phyloP scores from a whole-genome alignment of 1,140 invertebrate species.

The Brachionus calyciflorus region DNA sequence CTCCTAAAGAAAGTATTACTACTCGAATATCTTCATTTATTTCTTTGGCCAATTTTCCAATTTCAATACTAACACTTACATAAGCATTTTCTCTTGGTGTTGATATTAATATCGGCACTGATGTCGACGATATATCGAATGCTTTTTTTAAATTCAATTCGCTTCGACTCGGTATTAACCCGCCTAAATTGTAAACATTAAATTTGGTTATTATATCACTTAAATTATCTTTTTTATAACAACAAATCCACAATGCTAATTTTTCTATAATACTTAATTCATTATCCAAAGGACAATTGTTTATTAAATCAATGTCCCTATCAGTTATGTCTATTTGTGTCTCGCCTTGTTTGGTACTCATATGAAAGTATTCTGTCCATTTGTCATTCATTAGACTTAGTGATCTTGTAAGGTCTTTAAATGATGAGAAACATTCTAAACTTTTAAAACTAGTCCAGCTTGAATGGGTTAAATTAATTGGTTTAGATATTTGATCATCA shows the following conservation, averaged over 20 bases:
- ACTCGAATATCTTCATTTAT: slow-evolving; percentile 24
- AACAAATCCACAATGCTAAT: neutral
- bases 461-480: neutral
- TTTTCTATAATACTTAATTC: neutral
- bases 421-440: neutral
- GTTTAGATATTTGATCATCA: neutral
- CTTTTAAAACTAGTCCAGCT: neutral
- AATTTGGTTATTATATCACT: slow-evolving; percentile 3
- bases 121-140: neutral
- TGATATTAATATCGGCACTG: neutral
- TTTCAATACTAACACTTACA: slow-evolving; percentile 4
- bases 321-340: neutral
- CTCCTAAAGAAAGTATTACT: slow-evolving; percentile 14
- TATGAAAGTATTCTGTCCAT: slow-evolving; percentile 34
- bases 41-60: slow-evolving; percentile 33
- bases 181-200: neutral
- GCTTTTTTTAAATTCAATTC: slow-evolving; percentile 25
- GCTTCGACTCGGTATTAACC: neutral
- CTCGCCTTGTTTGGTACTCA: too few species aligned
- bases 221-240: neutral
- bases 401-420: neutral
- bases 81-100: slow-evolving; percentile 3
- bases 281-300: neutral
- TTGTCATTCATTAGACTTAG: neutral
- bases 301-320: slow-evolving; percentile 10